These are phyloP conservation scores for Ricordea florida DNA, from an alignment of 92 coral and sea anemone species.

Conservation along the genomic window DNA sequence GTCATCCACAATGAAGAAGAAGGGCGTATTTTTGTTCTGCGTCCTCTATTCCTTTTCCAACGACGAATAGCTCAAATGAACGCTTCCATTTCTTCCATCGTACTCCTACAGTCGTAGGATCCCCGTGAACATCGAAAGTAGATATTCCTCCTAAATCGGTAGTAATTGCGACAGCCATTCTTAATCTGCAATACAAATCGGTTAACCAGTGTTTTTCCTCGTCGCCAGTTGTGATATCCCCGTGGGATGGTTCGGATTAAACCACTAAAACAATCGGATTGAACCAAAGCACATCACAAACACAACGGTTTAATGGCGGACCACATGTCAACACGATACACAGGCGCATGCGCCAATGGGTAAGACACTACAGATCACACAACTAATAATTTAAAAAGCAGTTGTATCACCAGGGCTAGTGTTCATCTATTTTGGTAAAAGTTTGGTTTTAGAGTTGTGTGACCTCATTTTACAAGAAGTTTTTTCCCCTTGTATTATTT, in stretches of 20 bases:
- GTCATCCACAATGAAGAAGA: constrained; percentile 36
- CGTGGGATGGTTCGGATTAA: constrained; percentile 11
- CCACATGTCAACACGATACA: not conserved
- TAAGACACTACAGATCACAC: constrained; percentile 8
- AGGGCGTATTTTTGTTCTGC: constrained; percentile 32
- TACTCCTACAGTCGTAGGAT: too few species aligned
- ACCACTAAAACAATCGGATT: constrained; percentile 4
- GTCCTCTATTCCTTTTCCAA: too few species aligned
- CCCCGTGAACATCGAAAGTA: too few species aligned
- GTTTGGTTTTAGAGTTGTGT: too few species aligned
- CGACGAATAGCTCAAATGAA: too few species aligned
- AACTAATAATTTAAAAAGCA: too few species aligned
- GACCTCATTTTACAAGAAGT: too few species aligned
- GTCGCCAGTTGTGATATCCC: constrained; percentile 35
- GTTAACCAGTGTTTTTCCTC: too few species aligned
- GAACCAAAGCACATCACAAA: not conserved
- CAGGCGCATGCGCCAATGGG: not conserved
- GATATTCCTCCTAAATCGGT: constrained; percentile 42
- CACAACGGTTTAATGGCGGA: not conserved
- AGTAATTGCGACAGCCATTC: constrained; percentile 7
- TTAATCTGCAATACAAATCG: not conserved
- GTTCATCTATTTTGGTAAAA: too few species aligned
- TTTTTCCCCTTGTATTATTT: too few species aligned
- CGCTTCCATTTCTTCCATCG: constrained; percentile 62
- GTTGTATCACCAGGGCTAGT: too few species aligned